Evolutionary conservation across 2,797 vertebrate species (phyloP), one percentile per base, ranked within the genome.

Genomic region (Microctenopoma steveboyesi): DNA sequence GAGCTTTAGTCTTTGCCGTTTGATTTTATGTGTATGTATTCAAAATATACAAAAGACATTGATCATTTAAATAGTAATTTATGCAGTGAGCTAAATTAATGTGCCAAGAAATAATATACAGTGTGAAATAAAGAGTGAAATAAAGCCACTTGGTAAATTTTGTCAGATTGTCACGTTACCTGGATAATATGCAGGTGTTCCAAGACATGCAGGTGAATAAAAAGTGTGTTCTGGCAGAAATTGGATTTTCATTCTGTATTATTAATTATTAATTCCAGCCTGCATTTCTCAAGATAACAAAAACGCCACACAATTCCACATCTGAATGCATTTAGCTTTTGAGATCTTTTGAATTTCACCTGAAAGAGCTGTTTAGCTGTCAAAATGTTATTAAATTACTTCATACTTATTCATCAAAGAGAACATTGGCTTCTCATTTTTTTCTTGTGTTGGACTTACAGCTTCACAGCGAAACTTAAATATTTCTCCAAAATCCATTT

Each of bases 191-290:
- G 39, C 69, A 64, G 52, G 50, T 76, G 53, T 67, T 74, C n/a
- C 8, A 35, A 61, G 33, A 60, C 28, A 51, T 22, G 10, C 65
- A 78, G 49, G 76, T 82, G 59, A 72, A 74, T 76, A 47, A 8
- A 57, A 15, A 67, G 55, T 59, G 12, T 4, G 0, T 61, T 67
- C 55, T 50, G 30, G 54, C 53, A 39, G 42, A 69, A 67, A 83
- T 61, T 73, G 64, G 42, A 76, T 74, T 88, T 80, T 52, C 47
- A 63, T 72, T 81, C 61, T 61, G 39, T 55, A 22, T 47, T 74
- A 78, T 73, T 46, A 79, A 59, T 69, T 8, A 59, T 69, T 8
- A 55, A 53, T 65, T 35, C 61, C 27, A 54, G 35, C 5, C 42
- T 52, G 45, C 51, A 55, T 86, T 78, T 68, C 35, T 52, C 63